Percentiles rank a stretch among this genome's conserved stretches.
These are phyloP conservation scores for Drosophila oshimai DNA, from an alignment of 1,140 invertebrate genomes.

Conservation along the genomic window DNA sequence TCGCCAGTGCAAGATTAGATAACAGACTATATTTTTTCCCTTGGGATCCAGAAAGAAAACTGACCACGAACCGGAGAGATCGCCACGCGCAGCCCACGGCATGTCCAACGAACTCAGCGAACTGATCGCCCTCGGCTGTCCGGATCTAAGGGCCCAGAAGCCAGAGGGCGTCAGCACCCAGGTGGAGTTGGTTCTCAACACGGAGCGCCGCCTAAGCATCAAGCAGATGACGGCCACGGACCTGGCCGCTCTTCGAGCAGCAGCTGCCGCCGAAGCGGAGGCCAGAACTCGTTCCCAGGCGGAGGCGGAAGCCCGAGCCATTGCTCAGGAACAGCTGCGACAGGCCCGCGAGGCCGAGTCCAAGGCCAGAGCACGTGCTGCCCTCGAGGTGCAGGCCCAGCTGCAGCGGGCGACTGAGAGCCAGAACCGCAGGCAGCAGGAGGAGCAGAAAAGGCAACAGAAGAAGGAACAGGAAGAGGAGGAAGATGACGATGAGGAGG, in stretches of 20 bases:
- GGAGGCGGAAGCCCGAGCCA: conserved; percentile 48
- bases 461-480: neutral
- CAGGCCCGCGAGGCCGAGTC: conserved; percentile 36
- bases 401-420: conserved; percentile 33
- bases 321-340: conserved; percentile 41
- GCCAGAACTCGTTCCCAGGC: conserved; percentile 21
- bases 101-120: conserved; percentile 81
- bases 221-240: conserved; percentile 81
- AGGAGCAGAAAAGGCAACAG: conserved; percentile 4
- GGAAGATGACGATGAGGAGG: conserved; percentile 1
- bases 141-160: conserved; percentile 56
- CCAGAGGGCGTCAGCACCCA: conserved; percentile 34
- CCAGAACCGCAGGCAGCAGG: conserved; percentile 17
- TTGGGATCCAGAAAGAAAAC: conserved; percentile 17
- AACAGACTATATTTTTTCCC: conserved; percentile 29
- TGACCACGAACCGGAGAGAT: neutral
- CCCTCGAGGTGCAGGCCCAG: conserved; percentile 44
- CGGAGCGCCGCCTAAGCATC: conserved; percentile 71
- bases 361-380: conserved; percentile 49
- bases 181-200: conserved; percentile 53
- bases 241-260: conserved; percentile 50
- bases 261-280: conserved; percentile 61
- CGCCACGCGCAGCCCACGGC: neutral
- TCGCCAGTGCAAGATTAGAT: conserved; percentile 62
- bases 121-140: conserved; percentile 74